phyloP scores from a whole-genome alignment of 1,140 invertebrate genomes.

The Rhopalosiphum maidis region DNA sequence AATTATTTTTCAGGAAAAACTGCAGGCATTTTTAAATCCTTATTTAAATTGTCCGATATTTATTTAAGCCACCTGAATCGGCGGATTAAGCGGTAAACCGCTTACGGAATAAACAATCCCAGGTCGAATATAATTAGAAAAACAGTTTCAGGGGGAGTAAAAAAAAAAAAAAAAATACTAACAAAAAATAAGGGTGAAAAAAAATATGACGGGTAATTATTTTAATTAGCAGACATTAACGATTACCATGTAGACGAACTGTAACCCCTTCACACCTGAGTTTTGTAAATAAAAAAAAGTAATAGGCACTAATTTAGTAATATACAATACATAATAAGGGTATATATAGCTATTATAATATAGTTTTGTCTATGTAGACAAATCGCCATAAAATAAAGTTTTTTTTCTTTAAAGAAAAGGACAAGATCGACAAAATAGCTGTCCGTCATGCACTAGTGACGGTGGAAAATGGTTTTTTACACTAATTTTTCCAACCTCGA shows the following conservation, averaged over 20 bases:
- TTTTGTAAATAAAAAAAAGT: neutral
- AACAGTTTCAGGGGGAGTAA: neutral
- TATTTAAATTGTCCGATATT: constrained; percentile 23
- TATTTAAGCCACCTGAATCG: constrained; percentile 19
- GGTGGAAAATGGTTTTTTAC: constrained; percentile 46
- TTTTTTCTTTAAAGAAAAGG: neutral
- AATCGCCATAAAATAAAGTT: constrained; percentile 2
- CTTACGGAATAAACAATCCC: constrained; percentile 18
- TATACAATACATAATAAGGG: neutral
- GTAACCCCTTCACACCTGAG: constrained; percentile 1
- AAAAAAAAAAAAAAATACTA: neutral
- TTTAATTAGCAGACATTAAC: constrained; percentile 24
- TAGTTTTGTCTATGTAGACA: neutral
- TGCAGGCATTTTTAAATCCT: neutral
- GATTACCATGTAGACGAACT: neutral
- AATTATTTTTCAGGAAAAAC: neutral
- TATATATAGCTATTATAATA: too few species aligned
- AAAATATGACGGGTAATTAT: neutral
- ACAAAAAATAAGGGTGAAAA: neutral
- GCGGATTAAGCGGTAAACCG: constrained; percentile 34
- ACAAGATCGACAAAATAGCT: neutral
- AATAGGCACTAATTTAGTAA: neutral
- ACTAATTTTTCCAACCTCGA: constrained; percentile 46
- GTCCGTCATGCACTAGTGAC: constrained; percentile 1
- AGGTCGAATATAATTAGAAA: constrained; percentile 27